Percentiles rank a stretch among this genome's conserved stretches.
Evolutionary conservation across 2,113 vertebrate genomes (phyloP).

Genomic region (Otocyon megalotis): DNA sequence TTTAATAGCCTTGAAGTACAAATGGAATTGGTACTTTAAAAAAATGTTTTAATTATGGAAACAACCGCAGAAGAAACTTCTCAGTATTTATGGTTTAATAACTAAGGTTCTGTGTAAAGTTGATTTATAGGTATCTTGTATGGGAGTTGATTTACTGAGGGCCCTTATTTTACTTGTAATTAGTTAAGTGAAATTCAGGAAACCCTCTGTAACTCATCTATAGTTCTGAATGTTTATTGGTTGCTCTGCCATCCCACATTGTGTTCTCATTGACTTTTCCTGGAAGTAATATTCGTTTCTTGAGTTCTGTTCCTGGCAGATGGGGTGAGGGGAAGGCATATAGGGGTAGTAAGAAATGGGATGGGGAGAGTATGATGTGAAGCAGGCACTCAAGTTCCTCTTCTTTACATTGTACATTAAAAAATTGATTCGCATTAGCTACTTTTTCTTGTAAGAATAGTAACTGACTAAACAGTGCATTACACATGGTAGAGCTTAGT

Average conservation of each 20-base stretch:
- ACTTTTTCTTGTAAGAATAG: constrained; percentile 51
- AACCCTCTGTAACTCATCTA: neutral
- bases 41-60: constrained; percentile 29
- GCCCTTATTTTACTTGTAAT: constrained; percentile 25
- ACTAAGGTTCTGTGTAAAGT: constrained; percentile 37
- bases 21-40: constrained; percentile 50
- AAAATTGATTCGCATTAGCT: constrained; percentile 45
- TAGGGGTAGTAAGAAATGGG: neutral
- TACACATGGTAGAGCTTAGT: constrained; percentile 15
- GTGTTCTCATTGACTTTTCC: constrained; percentile 37
- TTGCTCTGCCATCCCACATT: neutral
- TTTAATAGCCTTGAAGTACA: constrained; percentile 59
- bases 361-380: constrained; percentile 22
- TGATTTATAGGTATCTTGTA: constrained; percentile 45
- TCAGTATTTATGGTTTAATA: constrained; percentile 40
- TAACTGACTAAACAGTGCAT: constrained; percentile 15
- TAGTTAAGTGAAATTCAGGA: constrained; percentile 52
- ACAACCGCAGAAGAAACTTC: constrained; percentile 25
- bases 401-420: constrained; percentile 18
- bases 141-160: constrained; percentile 29
- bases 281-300: neutral
- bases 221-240: constrained; percentile 42
- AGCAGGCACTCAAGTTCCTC: neutral
- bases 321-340: neutral
- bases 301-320: neutral